Evolutionary conservation across 2,113 vertebrate species (phyloP).

Genomic region (Scolopax mira): DNA sequence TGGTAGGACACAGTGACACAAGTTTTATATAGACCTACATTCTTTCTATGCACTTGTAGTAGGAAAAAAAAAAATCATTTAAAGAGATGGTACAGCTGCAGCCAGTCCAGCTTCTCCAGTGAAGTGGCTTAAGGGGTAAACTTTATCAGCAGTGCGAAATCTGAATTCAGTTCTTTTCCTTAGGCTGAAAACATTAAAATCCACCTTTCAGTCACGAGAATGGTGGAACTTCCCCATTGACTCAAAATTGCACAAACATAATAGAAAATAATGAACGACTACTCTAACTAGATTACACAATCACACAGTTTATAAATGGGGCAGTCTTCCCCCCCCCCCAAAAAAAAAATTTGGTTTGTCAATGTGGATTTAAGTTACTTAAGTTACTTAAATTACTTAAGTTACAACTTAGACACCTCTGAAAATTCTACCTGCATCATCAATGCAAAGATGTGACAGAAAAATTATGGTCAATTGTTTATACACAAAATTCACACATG

Average conservation of each 20-base stretch:
- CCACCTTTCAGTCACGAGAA: neutral
- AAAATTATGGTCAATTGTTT: neutral
- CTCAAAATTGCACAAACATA: conserved; percentile 11
- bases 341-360: neutral
- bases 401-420: neutral
- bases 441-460: neutral
- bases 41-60: neutral
- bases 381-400: neutral
- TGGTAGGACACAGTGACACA: neutral
- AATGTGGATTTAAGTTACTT: neutral
- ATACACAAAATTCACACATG: neutral
- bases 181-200: neutral
- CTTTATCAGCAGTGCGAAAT: neutral
- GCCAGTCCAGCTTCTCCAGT: neutral
- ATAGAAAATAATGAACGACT: neutral
- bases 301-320: neutral
- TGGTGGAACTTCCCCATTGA: neutral
- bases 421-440: neutral
- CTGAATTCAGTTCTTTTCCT: neutral
- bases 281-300: neutral
- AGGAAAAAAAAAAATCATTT: neutral
- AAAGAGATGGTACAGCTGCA: neutral
- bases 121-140: neutral
- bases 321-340: neutral
- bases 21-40: neutral